phyloP scores from a whole-genome alignment of 2,113 vertebrate genomes.

The Sturnus vulgaris region DNA sequence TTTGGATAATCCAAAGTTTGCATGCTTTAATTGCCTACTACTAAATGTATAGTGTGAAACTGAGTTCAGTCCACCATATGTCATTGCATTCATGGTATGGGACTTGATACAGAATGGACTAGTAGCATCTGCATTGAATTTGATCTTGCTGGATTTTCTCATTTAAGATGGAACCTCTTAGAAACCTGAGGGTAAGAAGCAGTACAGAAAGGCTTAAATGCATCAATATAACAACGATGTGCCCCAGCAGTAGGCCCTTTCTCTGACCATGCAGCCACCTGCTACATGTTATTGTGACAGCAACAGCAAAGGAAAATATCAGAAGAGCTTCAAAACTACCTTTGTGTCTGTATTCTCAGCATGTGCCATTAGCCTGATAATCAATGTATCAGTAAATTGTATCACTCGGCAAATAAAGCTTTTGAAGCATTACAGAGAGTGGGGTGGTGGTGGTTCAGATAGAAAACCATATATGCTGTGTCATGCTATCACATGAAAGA shows the following conservation, averaged over 20 bases:
- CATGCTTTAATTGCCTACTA: neutral
- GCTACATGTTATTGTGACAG: neutral
- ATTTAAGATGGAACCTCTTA: neutral
- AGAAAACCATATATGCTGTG: neutral
- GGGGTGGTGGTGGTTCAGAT: neutral
- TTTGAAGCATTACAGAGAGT: neutral
- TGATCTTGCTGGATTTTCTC: neutral
- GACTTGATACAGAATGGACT: neutral
- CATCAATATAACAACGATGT: neutral
- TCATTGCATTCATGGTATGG: neutral
- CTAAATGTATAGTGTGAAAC: neutral
- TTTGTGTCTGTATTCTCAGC: neutral
- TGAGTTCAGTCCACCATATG: neutral
- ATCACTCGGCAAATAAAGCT: neutral
- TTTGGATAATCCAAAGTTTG: neutral
- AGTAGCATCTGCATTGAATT: neutral
- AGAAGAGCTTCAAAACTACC: neutral
- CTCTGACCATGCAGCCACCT: neutral
- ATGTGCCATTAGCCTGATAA: neutral
- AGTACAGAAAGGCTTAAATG: neutral
- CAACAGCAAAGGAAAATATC: neutral
- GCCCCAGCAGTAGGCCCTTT: neutral
- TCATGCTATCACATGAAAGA: neutral
- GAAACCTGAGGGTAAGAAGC: neutral
- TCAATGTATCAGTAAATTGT: neutral